These are phyloP conservation scores for Anarsia innoxiella DNA, from an alignment of 2,888 invertebrate genomes.

Conservation along the genomic window DNA sequence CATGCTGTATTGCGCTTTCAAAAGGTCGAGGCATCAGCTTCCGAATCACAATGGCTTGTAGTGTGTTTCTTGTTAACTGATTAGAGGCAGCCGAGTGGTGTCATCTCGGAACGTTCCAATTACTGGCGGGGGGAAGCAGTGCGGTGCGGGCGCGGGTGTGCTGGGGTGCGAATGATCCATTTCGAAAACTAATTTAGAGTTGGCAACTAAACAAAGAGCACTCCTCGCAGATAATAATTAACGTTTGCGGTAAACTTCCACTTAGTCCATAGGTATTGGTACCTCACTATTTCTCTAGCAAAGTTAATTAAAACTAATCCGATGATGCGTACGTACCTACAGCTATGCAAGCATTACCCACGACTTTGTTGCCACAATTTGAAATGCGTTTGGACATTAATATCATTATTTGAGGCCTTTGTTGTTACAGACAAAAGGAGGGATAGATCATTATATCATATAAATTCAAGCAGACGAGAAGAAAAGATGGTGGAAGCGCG, in stretches of 20 bases:
- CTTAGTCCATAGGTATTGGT: constrained; percentile 67
- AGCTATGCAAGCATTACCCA: too few relatives aligned
- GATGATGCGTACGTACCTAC: constrained; percentile 19
- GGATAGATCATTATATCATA: too few relatives aligned
- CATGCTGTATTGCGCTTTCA: too few relatives aligned
- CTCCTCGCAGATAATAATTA: constrained; percentile 75
- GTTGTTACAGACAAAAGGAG: neutral
- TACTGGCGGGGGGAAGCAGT: constrained; percentile 46
- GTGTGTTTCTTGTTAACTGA: constrained; percentile 70
- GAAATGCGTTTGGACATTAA: too few relatives aligned
- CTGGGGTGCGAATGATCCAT: constrained; percentile 72
- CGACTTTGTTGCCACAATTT: too few relatives aligned
- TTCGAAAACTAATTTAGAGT: constrained; percentile 77
- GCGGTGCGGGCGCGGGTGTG: constrained; percentile 33
- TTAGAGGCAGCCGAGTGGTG: constrained; percentile 69
- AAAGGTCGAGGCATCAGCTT: constrained; percentile 34
- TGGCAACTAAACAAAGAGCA: constrained; percentile 76
- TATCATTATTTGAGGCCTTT: neutral
- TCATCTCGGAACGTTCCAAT: constrained; percentile 75
- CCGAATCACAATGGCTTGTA: constrained; percentile 55
- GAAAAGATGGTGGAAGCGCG: constrained; percentile 36
- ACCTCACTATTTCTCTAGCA: constrained; percentile 55
- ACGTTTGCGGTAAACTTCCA: constrained; percentile 73
- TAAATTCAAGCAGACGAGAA: too few relatives aligned
- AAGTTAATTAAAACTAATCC: constrained; percentile 56